Base-by-base conservation (phyloP, 2,888 invertebrate species). In the Cyaniris semiargus region DNA sequence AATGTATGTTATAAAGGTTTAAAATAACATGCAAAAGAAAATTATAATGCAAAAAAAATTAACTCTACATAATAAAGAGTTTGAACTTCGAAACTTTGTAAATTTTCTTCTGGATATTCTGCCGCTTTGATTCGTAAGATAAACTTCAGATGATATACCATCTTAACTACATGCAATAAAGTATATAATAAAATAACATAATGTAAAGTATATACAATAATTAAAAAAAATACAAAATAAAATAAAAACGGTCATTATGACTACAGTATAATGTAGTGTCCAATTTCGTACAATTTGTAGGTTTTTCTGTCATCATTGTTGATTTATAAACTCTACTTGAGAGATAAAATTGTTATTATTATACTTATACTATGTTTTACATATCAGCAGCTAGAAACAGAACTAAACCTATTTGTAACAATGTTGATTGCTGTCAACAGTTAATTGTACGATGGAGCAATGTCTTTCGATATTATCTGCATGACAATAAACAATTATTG, bases 371-470 rank as follows among this genome's bases (percentile, higher is more conserved):
- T 53, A 53, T 53, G 53, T 53, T 18, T 53, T 5, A 53, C 53
- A 53, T 23, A 23, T 60, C 27, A 27, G 66, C 13, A 13, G 66
- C 15, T 66, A 66, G 66, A 66, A 66, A 66, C 23, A 66, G 48
- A 6, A 53, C 27, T 23, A 10, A 48, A 74, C 48, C 15, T 74
- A 48, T 74, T 74, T 15, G 48, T 27, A 27, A 74, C 74, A 74
- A 74, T 74, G 53, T 74, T 23, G 53, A 23, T 23, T 53, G 74
- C 53, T 74, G 74, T 74, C 74, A 74, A 53, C 74, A 53, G 74
- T 74, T 48, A 74, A 74, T 74, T 74, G 27, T 44, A 74, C 53
- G 53, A 44, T 74, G 53, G 74, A 74, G 74, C 74, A 74, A 74
- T 48, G 74, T 74, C 74, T 74, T 74, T 74, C 18, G 74, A 74